Percentiles rank a stretch among this genome's conserved stretches.
phyloP scores from a whole-genome alignment of 30 jellyfish, hydroid and myxozoan genomes.

The Aurelia aurita region DNA sequence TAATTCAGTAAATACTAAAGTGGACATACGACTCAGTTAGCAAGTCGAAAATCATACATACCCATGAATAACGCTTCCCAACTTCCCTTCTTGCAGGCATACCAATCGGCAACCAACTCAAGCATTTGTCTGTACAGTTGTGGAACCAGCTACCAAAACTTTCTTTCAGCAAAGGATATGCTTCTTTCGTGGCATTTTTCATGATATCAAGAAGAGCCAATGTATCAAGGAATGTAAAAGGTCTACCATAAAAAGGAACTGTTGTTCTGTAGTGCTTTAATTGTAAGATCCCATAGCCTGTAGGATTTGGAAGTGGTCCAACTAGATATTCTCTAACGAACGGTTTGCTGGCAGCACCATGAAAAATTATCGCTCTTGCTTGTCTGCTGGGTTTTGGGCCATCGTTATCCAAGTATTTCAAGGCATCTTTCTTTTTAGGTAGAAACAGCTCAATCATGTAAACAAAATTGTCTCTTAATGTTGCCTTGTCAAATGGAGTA shows the following conservation, averaged over 20 bases:
- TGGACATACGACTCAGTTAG: background rate
- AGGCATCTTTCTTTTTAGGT: constrained; percentile 47
- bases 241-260: constrained; percentile 49
- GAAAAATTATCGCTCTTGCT: constrained; percentile 66
- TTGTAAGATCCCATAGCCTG: background rate
- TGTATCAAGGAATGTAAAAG: constrained; percentile 36
- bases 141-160: constrained; percentile 69
- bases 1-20: background rate
- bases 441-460: constrained; percentile 49
- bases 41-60: constrained; percentile 19
- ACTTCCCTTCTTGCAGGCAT: constrained; percentile 37
- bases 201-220: background rate
- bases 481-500: constrained; percentile 49
- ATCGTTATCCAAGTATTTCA: constrained; percentile 37
- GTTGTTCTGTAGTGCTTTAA: constrained; percentile 33
- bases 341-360: constrained; percentile 37
- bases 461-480: constrained; percentile 58
- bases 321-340: constrained; percentile 62
- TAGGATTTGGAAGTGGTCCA: constrained; percentile 61
- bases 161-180: constrained; percentile 59
- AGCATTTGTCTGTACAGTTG: constrained; percentile 60
- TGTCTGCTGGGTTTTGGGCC: constrained; percentile 67
- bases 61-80: constrained; percentile 71
- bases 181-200: constrained; percentile 16
- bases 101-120: constrained; percentile 31